phyloP scores from a whole-genome alignment of 1,140 invertebrate genomes.

The Ceratosolen fusciceps region DNA sequence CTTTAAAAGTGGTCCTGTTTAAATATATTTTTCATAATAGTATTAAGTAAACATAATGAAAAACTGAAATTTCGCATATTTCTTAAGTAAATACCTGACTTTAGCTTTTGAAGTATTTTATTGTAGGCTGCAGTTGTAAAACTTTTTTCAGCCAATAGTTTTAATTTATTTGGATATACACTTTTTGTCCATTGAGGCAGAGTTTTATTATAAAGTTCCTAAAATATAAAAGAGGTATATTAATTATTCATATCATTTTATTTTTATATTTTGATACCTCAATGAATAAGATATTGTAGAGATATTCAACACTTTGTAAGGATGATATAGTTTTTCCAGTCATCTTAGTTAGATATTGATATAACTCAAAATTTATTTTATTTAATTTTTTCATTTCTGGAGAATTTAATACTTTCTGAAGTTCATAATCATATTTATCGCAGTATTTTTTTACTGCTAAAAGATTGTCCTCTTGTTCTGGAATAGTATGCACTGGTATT shows the following conservation, averaged over 20 bases:
- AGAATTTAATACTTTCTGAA: constrained; percentile 73
- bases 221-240: constrained; percentile 44
- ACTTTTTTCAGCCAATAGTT: constrained; percentile 71
- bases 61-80: neutral
- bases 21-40: constrained; percentile 56
- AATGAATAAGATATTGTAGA: constrained; percentile 80
- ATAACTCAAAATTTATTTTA: constrained; percentile 76
- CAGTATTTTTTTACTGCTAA: constrained; percentile 79
- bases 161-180: constrained; percentile 74
- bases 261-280: constrained; percentile 69
- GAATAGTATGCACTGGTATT: constrained; percentile 87
- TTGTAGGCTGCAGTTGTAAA: constrained; percentile 71
- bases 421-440: constrained; percentile 75
- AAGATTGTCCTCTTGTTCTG: constrained; percentile 78
- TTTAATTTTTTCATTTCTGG: constrained; percentile 74
- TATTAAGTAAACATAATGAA: neutral
- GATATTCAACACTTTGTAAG: constrained; percentile 72
- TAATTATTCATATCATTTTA: neutral
- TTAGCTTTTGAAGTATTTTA: constrained; percentile 70
- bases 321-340: constrained; percentile 74
- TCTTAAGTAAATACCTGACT: constrained; percentile 64
- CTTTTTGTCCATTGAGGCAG: constrained; percentile 81
- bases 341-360: constrained; percentile 76
- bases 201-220: constrained; percentile 78
- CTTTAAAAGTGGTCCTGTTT: constrained; percentile 76